Base-by-base conservation (phyloP, 2,888 invertebrate genomes). In the Byasa hedistus region DNA sequence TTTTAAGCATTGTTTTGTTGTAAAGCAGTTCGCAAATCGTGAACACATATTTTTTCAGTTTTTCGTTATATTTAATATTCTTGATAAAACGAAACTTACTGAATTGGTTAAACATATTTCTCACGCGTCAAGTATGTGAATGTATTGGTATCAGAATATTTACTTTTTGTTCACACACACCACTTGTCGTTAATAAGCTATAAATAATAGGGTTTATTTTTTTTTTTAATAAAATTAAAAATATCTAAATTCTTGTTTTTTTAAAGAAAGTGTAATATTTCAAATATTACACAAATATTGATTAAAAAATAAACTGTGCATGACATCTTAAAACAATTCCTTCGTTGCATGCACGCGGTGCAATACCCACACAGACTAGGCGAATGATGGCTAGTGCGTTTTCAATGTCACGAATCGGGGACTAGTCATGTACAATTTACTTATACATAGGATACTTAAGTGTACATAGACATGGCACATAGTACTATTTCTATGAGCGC, bases 401-500 rank as follows among this genome's bases (percentile, higher is more conserved):
- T 83, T 86, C 88, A 89, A 89, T 89, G 89, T 89, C 88, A 87
- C 77, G 78, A 80, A 77, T 87, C 87, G 80, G 86, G 87, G 86
- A 75, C 79, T 77, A 76, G 76, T 78, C 76, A 80, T 84, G 80
- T 73, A 82, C 81, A 83, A 86, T 87, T 73, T 87, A 83, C 77
- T 74, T 76, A 78, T 74, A 76, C 76, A 76, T 73, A 68, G 69
- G 54, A 69, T 85, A 87, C 75, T 84, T 88, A 86, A 70, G 71
- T 75, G 76, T 85, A 87, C 76, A 88, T 88, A 89, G 81, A 79
- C 72, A 76, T 81, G 24, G 79, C 78, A 90, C 80, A 91, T 91
- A 87, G 81, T 80, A 90, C 89, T 91, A 91, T 87, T 89, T 91
- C 91, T 91, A 91, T 91, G 89, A 90, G 86, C 87, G 83, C 89